Evolutionary conservation across 2,888 invertebrate genomes (phyloP), one percentile per base, ranked within the genome.

Genomic region (Frankliniella fusca): DNA sequence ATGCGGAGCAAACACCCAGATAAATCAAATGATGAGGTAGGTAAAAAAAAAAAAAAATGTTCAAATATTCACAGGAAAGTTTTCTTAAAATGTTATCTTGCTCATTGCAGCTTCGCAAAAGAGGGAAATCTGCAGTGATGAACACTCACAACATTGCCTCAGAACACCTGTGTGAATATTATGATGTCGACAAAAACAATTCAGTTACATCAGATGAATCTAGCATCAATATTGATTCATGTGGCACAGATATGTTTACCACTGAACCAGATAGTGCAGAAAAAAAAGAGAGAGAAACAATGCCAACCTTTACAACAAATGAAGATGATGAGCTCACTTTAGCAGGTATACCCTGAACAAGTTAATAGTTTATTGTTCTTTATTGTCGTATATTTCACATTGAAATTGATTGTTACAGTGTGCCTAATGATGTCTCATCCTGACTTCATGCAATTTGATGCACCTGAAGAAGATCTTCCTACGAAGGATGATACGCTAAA

Each of bases 1-100:
- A 91, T 93, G 85, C 90, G 94, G 0, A 91, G 91, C 83, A 91
- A 91, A 65, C 94, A 94, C 85, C 88, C 90, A 27, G 83, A 84
- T 70, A 76, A 76, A 23, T n/a, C 70, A 12, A 61, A 20, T 61
- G 61, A 18, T 12, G 70, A 76, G 70, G 70, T 76, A 23, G 9
- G 70, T 76, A 18, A 61, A 61, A 18, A 11, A 12, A 1, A 8
- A 70, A 70, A 70, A 8, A 5, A 23, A 12, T 12, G 12, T 76
- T 76, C 23, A 27, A 11, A 8, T n/a, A 5, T 76, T 23, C 27
- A 11, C 27, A 5, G 9, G 10, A 76, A 1, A 27, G 0, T 11
- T 9, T 11, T 27, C 27, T 76, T 0, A 27, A 27, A 2, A 27
- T 11, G 12, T 12, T 27, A 23, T 76, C 70, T 27, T 27, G 23